Percentiles rank a stretch among this genome's conserved stretches.
phyloP scores from a whole-genome alignment of 2,888 invertebrate species.

The Gonocerus acuteangulatus region DNA sequence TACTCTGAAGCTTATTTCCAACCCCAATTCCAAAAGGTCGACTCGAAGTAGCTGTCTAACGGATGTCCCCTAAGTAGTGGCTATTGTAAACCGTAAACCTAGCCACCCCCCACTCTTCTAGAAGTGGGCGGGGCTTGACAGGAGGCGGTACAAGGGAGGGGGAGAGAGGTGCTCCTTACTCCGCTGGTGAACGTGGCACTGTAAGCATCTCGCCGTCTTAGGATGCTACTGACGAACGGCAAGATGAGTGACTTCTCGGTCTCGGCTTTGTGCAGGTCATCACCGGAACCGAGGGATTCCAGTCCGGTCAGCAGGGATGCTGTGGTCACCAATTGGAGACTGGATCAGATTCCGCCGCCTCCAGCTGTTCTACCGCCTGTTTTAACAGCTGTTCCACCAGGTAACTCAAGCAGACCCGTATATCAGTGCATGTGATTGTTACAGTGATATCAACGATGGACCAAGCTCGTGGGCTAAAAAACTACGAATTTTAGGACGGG shows the following conservation, averaged over 20 bases:
- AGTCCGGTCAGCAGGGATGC: conserved; percentile 37
- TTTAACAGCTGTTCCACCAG: conserved; percentile 29
- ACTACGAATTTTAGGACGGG: too few species aligned
- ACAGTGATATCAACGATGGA: too few species aligned
- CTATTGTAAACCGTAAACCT: too few species aligned
- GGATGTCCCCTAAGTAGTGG: too few species aligned
- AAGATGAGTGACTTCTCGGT: conserved; percentile 38
- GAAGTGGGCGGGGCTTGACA: too few species aligned
- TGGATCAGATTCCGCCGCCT: conserved; percentile 42
- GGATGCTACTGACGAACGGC: conserved; percentile 19
- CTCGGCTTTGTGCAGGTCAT: conserved; percentile 38
- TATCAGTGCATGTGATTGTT: too few species aligned
- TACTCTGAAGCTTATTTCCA: too few species aligned
- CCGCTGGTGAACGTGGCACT: conserved; percentile 3
- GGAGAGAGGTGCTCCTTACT: neutral
- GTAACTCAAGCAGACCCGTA: conserved; percentile 17
- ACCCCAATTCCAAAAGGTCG: too few species aligned
- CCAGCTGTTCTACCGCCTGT: conserved; percentile 38
- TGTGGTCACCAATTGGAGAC: conserved; percentile 40
- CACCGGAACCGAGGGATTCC: conserved; percentile 33
- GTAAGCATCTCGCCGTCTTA: too few species aligned
- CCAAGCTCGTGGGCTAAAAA: too few species aligned
- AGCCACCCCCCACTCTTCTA: neutral
- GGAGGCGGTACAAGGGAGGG: neutral
- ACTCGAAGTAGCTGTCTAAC: too few species aligned